Evolutionary conservation across 2,113 vertebrate genomes (phyloP).

Genomic region (Electrona antarctica): DNA sequence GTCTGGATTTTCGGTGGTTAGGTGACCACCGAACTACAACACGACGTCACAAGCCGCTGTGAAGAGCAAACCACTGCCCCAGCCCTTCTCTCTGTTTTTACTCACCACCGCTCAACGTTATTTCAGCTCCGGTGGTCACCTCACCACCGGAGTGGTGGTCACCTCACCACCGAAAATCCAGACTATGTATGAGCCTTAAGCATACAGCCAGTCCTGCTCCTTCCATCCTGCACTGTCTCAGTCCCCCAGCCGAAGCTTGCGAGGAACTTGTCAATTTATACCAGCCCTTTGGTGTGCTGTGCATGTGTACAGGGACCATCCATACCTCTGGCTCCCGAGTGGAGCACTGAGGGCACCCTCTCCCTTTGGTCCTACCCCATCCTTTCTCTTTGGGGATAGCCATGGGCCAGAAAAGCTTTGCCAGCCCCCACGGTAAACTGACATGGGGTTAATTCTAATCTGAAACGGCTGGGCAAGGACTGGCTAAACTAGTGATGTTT

Average conservation of each 20-base stretch:
- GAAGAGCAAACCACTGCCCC: too few relatives aligned
- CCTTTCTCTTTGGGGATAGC: constrained; percentile 98
- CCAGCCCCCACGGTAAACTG: constrained; percentile 96
- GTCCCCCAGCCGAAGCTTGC: constrained; percentile 48
- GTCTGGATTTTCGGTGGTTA: too few relatives aligned
- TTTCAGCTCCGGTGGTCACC: too few relatives aligned
- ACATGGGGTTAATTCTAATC: constrained; percentile 10
- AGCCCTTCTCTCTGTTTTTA: too few relatives aligned
- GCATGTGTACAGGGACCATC: constrained; percentile 88
- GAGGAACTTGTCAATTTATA: constrained; percentile 53
- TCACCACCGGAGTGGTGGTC: too few relatives aligned
- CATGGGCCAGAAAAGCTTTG: constrained; percentile 98
- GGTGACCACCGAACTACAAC: too few relatives aligned
- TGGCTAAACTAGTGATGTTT: neutral
- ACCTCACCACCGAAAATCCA: too few relatives aligned
- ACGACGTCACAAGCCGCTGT: too few relatives aligned
- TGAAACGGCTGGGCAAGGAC: constrained; percentile 29
- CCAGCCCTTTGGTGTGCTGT: constrained; percentile 56
- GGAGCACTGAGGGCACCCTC: constrained; percentile 96
- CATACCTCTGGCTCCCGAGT: constrained; percentile 95
- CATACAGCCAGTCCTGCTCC: constrained; percentile 52
- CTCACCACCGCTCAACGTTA: too few relatives aligned
- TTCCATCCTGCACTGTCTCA: constrained; percentile 61
- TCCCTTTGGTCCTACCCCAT: constrained; percentile 97
- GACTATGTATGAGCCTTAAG: too few relatives aligned